phyloP scores from a whole-genome alignment of 2,113 vertebrate species.

The Tor tambroides region DNA sequence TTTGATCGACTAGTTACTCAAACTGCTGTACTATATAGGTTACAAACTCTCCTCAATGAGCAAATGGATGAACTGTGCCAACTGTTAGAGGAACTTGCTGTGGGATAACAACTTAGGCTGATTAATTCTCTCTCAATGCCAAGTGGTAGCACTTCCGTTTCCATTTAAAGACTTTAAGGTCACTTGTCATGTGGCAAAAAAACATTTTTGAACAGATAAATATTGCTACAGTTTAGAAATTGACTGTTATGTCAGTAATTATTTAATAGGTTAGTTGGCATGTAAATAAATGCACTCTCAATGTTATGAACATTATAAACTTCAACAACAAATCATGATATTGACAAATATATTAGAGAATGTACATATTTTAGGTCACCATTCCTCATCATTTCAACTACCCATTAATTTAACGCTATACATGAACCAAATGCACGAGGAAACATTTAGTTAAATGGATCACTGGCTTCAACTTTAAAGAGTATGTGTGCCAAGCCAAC shows the following conservation, averaged over 20 bases:
- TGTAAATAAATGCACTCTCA: too few species aligned
- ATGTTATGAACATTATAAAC: too few species aligned
- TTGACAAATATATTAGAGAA: not conserved
- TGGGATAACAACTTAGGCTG: not conserved
- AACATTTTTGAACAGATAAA: not conserved
- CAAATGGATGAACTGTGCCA: not conserved
- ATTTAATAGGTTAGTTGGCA: not conserved
- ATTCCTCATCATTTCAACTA: not conserved
- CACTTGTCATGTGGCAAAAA: too few species aligned
- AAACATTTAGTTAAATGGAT: not conserved
- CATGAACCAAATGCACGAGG: not conserved
- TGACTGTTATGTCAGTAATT: not conserved
- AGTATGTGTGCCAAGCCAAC: slow-evolving; percentile 3
- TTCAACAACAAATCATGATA: too few species aligned
- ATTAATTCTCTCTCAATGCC: not conserved
- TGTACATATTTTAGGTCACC: not conserved
- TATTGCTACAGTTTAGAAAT: not conserved
- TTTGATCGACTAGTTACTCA: not conserved
- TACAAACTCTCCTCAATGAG: slow-evolving; percentile 15
- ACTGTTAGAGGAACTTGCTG: not conserved
- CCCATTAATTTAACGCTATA: not conserved
- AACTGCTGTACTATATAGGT: not conserved
- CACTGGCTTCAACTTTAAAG: not conserved
- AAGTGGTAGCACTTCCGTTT: not conserved
- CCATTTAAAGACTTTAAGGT: not conserved